phyloP scores from a whole-genome alignment of 2,888 invertebrate genomes.

The Priapulus caudatus region DNA sequence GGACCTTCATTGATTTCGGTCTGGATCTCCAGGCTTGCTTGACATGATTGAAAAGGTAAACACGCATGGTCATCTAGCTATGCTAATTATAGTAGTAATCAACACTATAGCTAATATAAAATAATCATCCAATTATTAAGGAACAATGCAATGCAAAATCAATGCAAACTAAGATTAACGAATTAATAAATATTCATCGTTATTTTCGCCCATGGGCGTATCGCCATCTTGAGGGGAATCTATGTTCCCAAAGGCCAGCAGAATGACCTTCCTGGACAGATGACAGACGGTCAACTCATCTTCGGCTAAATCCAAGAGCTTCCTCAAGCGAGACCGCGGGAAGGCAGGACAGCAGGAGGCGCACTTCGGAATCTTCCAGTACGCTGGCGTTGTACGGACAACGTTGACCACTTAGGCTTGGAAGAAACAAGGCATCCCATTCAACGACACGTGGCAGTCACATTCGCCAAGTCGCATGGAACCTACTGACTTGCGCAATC shows the following conservation, averaged over 20 bases:
- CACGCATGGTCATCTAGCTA: too few relatives aligned
- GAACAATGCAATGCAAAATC: too few relatives aligned
- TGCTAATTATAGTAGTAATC: too few relatives aligned
- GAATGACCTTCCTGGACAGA: slow-evolving; percentile 95
- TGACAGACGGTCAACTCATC: slow-evolving; percentile 98
- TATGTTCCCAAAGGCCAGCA: slow-evolving; percentile 99
- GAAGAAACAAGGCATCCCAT: slow-evolving; percentile 99
- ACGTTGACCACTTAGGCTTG: slow-evolving; percentile 97
- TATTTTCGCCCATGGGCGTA: slow-evolving; percentile 94
- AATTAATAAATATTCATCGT: too few relatives aligned
- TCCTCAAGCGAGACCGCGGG: slow-evolving; percentile 89
- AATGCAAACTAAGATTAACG: too few relatives aligned
- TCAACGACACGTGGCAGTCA: slow-evolving; percentile 97
- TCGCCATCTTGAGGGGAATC: slow-evolving; percentile 99
- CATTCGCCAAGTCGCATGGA: slow-evolving; percentile 67
- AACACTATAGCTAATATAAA: too few relatives aligned
- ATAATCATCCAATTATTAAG: too few relatives aligned
- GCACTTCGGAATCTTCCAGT: slow-evolving; percentile 97
- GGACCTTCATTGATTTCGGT: too few relatives aligned
- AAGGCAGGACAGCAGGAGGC: slow-evolving; percentile 93
- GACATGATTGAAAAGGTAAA: slow-evolving; percentile 89
- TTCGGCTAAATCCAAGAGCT: slow-evolving; percentile 95
- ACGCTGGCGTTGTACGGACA: slow-evolving; percentile 96
- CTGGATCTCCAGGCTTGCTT: slow-evolving; percentile 89
- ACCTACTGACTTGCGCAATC: slow-evolving; percentile 78